Evolutionary conservation across 2,888 invertebrate genomes (phyloP), one percentile per base, ranked within the genome.

Genomic region (Axea sp.): DNA sequence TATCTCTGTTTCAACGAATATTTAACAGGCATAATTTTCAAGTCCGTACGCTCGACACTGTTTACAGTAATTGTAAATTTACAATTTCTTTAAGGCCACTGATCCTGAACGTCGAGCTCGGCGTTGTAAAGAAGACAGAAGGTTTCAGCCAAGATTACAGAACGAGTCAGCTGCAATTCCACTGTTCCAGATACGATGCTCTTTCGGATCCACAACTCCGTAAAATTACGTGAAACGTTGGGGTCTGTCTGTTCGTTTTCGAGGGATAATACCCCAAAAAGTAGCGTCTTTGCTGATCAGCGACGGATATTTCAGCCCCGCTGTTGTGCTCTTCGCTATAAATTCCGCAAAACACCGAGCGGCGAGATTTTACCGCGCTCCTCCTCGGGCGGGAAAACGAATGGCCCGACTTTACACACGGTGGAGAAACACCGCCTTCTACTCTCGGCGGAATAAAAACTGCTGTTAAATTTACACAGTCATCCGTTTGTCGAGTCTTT

Each of bases 401-500:
- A 60, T 47, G 24, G 60, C 22, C 11, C 37, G 17, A 24, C 33
- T 14, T 8, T 33, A 33, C 9, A 9, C 28, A 7, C 31, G 35
- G 17, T 7, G 26, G 17, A 14, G 19, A 41, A 43, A 43, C 19
- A 26, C 31, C 24, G 26, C 35, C 31, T 35, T 17, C 17, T 14
- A 28, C 17, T 35, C 30, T 47, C n/a, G n/a, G n/a, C 9, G 41
- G 49, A 11, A 57, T 59, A 68, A 57, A 68, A 55, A 59, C 49
- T 64, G 47, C 39, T 47, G 49, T 51, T 59, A 33, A 59, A 49
- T 59, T 39, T 51, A 31, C 33, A 5, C 26, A 15, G 57, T 24
- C 49, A 41, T 68, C 59, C 59, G 43, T 59, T 59, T 59, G 49
- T 22, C 47, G 9, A 17, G 41, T 41, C 37, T 26, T 53, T 57